A percentile compares a stretch with the other conserved stretches of the same genome.
Conservation (phyloP, 2,797 vertebrate species). For the Parambassis ranga region DNA sequence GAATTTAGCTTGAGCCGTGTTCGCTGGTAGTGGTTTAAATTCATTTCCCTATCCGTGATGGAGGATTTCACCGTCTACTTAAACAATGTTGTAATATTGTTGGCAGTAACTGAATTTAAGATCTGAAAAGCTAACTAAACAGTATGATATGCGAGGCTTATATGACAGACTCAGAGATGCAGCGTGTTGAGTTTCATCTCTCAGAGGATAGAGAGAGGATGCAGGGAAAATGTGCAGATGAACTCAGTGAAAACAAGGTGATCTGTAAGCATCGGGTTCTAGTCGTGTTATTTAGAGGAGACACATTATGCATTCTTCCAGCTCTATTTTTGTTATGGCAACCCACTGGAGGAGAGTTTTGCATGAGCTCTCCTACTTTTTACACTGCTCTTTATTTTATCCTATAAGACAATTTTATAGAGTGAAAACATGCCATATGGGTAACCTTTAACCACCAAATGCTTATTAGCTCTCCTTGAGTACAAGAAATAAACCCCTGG, state of each 20-base stretch:
- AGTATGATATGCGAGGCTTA: constrained; percentile 47
- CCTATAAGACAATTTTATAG: too few species aligned
- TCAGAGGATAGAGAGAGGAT: constrained; percentile 11
- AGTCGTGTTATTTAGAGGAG: too few species aligned
- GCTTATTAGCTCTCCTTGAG: too few species aligned
- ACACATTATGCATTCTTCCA: too few species aligned
- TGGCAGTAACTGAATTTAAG: not conserved
- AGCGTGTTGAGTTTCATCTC: constrained; percentile 64
- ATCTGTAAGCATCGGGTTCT: not conserved
- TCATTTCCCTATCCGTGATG: not conserved
- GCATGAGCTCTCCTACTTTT: too few species aligned
- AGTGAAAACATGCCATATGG: too few species aligned
- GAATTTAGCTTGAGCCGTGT: constrained; percentile 12
- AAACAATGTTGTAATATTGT: not conserved
- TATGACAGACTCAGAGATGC: constrained; percentile 37
- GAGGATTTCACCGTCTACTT: not conserved
- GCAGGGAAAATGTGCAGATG: not conserved
- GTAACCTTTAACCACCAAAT: too few species aligned
- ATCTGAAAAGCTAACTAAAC: not conserved
- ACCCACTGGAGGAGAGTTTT: too few species aligned
- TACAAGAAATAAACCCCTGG: too few species aligned
- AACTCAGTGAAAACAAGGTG: not conserved
- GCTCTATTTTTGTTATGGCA: too few species aligned
- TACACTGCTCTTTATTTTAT: too few species aligned
- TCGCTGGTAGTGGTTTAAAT: not conserved